Percentiles rank a stretch among this genome's conserved stretches.
phyloP scores from a whole-genome alignment of 2,113 vertebrate species.

The Stegostoma tigrinum region DNA sequence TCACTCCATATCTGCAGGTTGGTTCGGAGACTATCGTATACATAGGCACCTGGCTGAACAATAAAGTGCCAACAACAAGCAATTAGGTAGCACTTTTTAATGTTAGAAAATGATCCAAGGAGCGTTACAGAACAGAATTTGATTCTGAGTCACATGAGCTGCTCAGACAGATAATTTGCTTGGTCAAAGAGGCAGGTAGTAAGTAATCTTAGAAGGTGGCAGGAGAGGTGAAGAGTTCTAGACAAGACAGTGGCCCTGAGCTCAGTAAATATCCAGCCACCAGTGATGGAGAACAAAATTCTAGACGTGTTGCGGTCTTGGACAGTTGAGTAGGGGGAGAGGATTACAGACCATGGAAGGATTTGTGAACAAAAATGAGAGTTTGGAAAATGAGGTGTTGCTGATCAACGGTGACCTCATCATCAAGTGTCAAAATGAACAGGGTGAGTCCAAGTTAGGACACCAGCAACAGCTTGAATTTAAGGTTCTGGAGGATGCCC shows the following conservation, averaged over 20 bases:
- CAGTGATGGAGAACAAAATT: neutral
- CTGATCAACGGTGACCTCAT: neutral
- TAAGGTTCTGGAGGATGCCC: neutral
- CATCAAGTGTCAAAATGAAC: neutral
- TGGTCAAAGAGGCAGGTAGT: too few species aligned
- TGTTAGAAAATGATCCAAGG: neutral
- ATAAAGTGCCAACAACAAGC: neutral
- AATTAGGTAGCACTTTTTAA: neutral
- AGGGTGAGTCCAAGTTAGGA: neutral
- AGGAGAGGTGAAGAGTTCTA: neutral
- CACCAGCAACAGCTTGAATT: neutral
- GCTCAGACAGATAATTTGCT: neutral
- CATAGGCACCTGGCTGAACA: neutral
- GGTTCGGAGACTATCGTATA: neutral
- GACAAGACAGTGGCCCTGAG: neutral
- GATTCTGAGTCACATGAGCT: neutral
- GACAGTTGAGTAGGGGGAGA: neutral
- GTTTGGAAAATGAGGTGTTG: neutral
- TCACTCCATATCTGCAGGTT: neutral
- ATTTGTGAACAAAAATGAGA: neutral
- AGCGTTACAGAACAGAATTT: neutral
- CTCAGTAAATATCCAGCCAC: neutral
- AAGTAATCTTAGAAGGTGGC: neutral
- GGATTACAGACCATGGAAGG: neutral
- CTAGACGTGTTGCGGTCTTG: too few species aligned